These are phyloP conservation scores for Semotilus atromaculatus DNA, from an alignment of 2,797 vertebrate genomes.

Conservation along the genomic window DNA sequence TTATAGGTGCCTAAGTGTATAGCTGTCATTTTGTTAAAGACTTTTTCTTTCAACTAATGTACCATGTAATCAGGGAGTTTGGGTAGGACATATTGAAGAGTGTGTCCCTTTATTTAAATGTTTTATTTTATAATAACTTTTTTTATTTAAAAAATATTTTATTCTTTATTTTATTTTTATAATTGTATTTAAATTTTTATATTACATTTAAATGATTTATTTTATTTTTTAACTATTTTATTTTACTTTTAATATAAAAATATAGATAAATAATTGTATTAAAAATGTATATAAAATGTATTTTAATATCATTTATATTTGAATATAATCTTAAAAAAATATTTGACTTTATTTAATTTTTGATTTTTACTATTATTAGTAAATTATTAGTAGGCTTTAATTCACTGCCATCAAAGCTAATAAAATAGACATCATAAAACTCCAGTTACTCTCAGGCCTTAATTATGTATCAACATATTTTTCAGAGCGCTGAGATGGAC, in stretches of 20 bases:
- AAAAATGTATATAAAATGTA: too few species aligned
- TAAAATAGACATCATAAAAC: background rate
- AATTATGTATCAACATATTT: background rate
- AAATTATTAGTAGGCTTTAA: too few species aligned
- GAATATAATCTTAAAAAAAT: background rate
- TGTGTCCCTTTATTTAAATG: background rate
- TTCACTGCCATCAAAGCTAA: background rate
- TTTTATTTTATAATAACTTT: background rate
- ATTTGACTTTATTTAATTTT: background rate
- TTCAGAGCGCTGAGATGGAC: conserved; percentile 93
- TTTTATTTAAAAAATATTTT: background rate
- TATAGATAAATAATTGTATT: too few species aligned
- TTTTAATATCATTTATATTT: background rate
- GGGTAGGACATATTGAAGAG: background rate
- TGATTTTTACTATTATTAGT: background rate
- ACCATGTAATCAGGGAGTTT: background rate
- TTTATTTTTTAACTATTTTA: too few species aligned
- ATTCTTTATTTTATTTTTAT: background rate
- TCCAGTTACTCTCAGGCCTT: background rate
- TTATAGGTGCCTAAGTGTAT: background rate
- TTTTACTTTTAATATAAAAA: background rate
- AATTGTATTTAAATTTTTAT: background rate
- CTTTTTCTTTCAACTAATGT: background rate
- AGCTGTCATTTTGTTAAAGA: background rate
- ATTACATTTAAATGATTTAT: too few species aligned